Percentiles rank a stretch among this genome's conserved stretches.
Evolutionary conservation across 1,140 invertebrate genomes (phyloP).

Genomic region (Sycophila sp.): DNA sequence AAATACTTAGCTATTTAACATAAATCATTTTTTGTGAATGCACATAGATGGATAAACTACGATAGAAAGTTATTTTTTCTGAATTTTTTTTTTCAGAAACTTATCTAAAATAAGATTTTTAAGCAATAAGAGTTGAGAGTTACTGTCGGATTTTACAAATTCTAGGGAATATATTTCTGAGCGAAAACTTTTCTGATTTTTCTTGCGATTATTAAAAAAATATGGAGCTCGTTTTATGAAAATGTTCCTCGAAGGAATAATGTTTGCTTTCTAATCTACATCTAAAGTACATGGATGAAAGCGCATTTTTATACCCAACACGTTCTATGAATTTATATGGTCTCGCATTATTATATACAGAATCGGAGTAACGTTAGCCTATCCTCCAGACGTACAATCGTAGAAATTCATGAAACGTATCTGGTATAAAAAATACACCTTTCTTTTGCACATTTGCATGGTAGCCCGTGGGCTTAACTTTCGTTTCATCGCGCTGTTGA

Average conservation of each 20-base stretch:
- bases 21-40: too few relatives aligned
- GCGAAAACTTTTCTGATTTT: background rate
- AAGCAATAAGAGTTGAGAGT: too few relatives aligned
- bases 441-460: conserved; percentile 6
- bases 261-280: conserved; percentile 3
- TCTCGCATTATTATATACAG: conserved; percentile 3
- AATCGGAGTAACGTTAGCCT: conserved; percentile 2
- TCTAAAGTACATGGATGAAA: conserved; percentile 4
- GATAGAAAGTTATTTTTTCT: too few relatives aligned
- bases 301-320: conserved; percentile 22
- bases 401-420: conserved; percentile 20
- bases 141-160: too few relatives aligned
- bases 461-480: background rate
- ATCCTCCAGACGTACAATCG: background rate
- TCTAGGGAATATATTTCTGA: too few relatives aligned
- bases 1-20: too few relatives aligned
- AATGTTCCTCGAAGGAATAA: background rate
- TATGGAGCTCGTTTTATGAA: too few relatives aligned
- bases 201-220: background rate
- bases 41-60: too few relatives aligned
- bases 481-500: too few relatives aligned
- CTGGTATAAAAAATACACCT: conserved; percentile 7
- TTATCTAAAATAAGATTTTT: background rate
- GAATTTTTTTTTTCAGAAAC: background rate
- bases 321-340: conserved; percentile 27